Conservation (phyloP, 2,888 invertebrate species). For the Malacosoma neustria region DNA sequence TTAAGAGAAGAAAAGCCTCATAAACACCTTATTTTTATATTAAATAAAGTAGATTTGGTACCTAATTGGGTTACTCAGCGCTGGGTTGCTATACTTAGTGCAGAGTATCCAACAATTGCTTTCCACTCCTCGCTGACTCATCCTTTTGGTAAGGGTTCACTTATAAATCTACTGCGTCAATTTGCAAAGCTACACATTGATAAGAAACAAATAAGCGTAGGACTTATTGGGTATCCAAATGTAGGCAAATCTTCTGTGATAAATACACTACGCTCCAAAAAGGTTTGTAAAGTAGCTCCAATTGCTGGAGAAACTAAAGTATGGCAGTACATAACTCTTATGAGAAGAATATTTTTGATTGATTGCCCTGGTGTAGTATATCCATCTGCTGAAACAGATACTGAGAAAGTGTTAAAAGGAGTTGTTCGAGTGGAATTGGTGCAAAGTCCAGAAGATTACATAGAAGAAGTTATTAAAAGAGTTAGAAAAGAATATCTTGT, state of each 20-base stretch:
- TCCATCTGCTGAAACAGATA: constrained; percentile 96
- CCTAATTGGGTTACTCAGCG: constrained; percentile 99
- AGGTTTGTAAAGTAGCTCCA: constrained; percentile 99
- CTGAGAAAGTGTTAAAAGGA: constrained; percentile 96
- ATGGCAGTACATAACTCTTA: constrained; percentile 99
- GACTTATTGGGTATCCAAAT: constrained; percentile 99
- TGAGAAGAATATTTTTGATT: constrained; percentile 96
- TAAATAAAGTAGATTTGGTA: constrained; percentile 97
- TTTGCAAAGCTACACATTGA: constrained; percentile 96
- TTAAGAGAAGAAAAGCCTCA: constrained; percentile 95
- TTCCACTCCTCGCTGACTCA: constrained; percentile 99
- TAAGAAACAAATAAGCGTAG: constrained; percentile 98
- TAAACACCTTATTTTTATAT: constrained; percentile 96
- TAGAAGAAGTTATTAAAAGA: constrained; percentile 87
- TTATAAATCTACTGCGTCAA: constrained; percentile 96
- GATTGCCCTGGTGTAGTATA: constrained; percentile 99
- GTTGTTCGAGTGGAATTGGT: constrained; percentile 97
- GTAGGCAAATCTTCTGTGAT: constrained; percentile 99
- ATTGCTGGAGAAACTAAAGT: constrained; percentile 98
- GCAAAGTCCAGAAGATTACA: constrained; percentile 95
- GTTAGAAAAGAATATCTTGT: constrained; percentile 91
- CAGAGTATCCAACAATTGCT: constrained; percentile 97
- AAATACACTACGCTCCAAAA: constrained; percentile 95
- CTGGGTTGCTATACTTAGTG: constrained; percentile 96
- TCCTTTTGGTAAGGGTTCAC: constrained; percentile 97